Evolutionary conservation across 2,888 invertebrate species (phyloP), one percentile per base, ranked within the genome.

Genomic region (Habrosyne pyritoides): DNA sequence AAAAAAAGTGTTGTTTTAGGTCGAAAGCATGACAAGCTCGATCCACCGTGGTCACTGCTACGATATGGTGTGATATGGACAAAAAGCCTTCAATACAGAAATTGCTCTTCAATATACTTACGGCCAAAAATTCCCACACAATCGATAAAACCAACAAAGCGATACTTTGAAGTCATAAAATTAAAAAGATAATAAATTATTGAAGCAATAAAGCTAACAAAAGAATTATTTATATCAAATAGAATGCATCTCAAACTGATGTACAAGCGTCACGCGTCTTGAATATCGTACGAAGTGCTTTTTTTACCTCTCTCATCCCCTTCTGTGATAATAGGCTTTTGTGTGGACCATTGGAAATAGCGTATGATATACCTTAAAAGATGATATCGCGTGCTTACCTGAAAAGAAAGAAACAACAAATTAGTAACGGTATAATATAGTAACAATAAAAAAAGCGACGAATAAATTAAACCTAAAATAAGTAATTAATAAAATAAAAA

Each of bases 311-410:
- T 10, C 21, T 50, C 49, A 49, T 28, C 50, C 21, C 50, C 42
- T 42, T 30, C 50, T 18, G 50, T 30, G 28, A 50, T 50, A 50
- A 50, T 50, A 50, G 50, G 8, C 50, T 50, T 50, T 50, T 50
- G 50, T 71, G 52, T 56, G 33, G 46, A 49, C 49, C 58, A 63
- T 64, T 66, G 57, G 67, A 66, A 74, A 57, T 64, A 59, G 63
- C 67, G 57, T 75, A 71, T 72, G 70, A 69, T 64, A 60, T 69
- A 69, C 66, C 64, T 70, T 52, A 26, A 56, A 5, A 54, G 73
- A 77, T 77, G 66, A 59, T 69, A 71, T 73, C 71, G 53, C 57
- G 57, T 57, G 55, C 73, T 63, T 80, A 81, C 80, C 80, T 81
- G 80, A 53, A 75, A 77, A 73, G 66, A 74, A 69, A 60, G 21